phyloP scores from a whole-genome alignment of 2,888 invertebrate species.

The Phortica magna region DNA sequence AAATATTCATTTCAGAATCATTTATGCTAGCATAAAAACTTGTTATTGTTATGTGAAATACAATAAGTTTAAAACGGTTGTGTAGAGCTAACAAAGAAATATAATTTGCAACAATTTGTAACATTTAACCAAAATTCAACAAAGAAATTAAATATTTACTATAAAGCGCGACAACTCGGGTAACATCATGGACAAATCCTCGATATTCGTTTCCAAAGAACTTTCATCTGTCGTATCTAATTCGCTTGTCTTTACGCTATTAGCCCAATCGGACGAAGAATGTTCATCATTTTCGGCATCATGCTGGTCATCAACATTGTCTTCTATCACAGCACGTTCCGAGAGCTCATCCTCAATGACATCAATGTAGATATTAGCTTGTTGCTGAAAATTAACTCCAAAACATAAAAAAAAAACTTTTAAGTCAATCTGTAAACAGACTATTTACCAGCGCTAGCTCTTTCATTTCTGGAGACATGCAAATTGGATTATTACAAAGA shows the following conservation, averaged over 20 bases:
- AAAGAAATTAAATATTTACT: slow-evolving; percentile 77
- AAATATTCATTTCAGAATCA: slow-evolving; percentile 5
- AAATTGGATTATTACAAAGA: slow-evolving; percentile 79
- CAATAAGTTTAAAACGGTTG: slow-evolving; percentile 10
- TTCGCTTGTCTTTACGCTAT: slow-evolving; percentile 82
- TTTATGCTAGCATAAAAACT: slow-evolving; percentile 59
- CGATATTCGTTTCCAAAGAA: slow-evolving; percentile 80
- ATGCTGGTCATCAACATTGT: slow-evolving; percentile 33
- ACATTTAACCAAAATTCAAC: background rate
- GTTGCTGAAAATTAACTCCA: slow-evolving; percentile 40
- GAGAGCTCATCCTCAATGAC: slow-evolving; percentile 22
- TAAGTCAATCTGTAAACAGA: background rate
- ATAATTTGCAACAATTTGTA: background rate
- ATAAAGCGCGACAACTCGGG: slow-evolving; percentile 82
- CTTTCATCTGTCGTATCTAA: slow-evolving; percentile 82
- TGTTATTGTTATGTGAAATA: slow-evolving; percentile 17
- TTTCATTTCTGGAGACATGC: slow-evolving; percentile 46
- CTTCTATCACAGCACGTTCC: slow-evolving; percentile 31
- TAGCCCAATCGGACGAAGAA: slow-evolving; percentile 82
- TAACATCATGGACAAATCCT: slow-evolving; percentile 81
- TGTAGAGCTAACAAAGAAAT: background rate
- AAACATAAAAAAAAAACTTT: background rate
- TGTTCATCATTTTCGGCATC: slow-evolving; percentile 51
- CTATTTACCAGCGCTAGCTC: slow-evolving; percentile 51
- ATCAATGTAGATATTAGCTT: slow-evolving; percentile 58